phyloP scores from a whole-genome alignment of 2,113 vertebrate genomes.

The Silurus asotus region DNA sequence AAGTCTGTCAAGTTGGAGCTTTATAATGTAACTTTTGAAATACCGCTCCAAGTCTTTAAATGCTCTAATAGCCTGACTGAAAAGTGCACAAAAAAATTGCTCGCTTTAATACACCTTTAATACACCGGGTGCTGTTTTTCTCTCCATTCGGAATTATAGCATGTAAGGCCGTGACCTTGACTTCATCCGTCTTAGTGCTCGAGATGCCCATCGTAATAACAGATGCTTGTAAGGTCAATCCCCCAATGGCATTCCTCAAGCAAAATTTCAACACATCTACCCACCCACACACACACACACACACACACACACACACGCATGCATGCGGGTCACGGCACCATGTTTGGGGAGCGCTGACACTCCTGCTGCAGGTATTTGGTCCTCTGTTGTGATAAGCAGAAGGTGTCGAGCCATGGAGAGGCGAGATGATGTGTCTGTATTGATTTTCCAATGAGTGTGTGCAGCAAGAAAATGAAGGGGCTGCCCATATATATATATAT shows the following conservation, averaged over 20 bases:
- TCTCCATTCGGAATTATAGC: not conserved
- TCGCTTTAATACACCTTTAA: not conserved
- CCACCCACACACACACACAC: not conserved
- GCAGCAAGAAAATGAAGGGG: conserved; percentile 42
- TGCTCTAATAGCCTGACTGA: not conserved
- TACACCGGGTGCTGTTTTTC: not conserved
- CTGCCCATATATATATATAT: conserved; percentile 22
- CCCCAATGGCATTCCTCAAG: not conserved
- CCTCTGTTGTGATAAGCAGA: conserved; percentile 39
- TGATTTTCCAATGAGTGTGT: conserved; percentile 44
- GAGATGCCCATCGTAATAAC: not conserved
- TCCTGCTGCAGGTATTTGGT: conserved; percentile 21
- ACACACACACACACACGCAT: not conserved
- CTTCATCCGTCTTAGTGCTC: not conserved
- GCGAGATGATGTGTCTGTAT: conserved; percentile 19
- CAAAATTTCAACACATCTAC: conserved; percentile 1
- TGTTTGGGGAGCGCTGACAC: conserved; percentile 11
- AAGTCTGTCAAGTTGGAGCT: not conserved
- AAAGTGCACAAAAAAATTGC: not conserved
- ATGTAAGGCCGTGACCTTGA: not conserved
- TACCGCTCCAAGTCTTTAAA: too few relatives aligned
- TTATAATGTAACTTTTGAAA: not conserved
- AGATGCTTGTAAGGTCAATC: conserved; percentile 19
- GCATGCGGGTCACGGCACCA: not conserved
- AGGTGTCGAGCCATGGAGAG: conserved; percentile 35